Percentiles rank a stretch among this genome's conserved stretches.
phyloP scores from a whole-genome alignment of 2,888 invertebrate genomes.

The Cephus sareptanus region DNA sequence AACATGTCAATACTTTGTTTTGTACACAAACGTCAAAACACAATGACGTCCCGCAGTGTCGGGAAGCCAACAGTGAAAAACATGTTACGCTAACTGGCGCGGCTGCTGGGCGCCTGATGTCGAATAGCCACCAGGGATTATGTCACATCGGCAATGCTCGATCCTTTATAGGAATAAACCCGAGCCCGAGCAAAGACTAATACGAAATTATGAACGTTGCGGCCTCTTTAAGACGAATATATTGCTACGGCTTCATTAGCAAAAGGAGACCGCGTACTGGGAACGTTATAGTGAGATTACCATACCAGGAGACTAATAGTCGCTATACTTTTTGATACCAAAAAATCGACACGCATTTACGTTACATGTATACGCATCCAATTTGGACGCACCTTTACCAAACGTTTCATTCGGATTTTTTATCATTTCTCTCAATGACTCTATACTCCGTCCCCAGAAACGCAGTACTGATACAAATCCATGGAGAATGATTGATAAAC shows the following conservation, averaged over 20 bases:
- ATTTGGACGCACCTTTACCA: background rate
- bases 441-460: background rate
- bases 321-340: background rate
- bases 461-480: background rate
- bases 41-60: slow-evolving; percentile 45
- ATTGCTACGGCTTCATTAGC: slow-evolving; percentile 30
- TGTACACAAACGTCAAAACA: slow-evolving; percentile 58
- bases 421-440: background rate
- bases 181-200: slow-evolving; percentile 1
- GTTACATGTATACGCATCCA: background rate
- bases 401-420: background rate
- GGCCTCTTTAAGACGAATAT: slow-evolving; percentile 25
- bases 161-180: background rate
- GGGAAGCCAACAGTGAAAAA: slow-evolving; percentile 46
- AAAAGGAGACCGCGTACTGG: slow-evolving; percentile 9
- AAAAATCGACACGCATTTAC: background rate
- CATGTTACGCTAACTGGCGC: slow-evolving; percentile 34
- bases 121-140: slow-evolving; percentile 53
- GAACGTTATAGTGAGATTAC: background rate
- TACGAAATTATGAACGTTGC: slow-evolving; percentile 3
- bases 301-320: background rate
- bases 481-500: background rate
- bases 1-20: slow-evolving; percentile 60
- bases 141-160: slow-evolving; percentile 26
- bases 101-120: slow-evolving; percentile 42